These are phyloP conservation scores for Orchesella cincta DNA, from an alignment of 1,140 invertebrate species.

Conservation along the genomic window DNA sequence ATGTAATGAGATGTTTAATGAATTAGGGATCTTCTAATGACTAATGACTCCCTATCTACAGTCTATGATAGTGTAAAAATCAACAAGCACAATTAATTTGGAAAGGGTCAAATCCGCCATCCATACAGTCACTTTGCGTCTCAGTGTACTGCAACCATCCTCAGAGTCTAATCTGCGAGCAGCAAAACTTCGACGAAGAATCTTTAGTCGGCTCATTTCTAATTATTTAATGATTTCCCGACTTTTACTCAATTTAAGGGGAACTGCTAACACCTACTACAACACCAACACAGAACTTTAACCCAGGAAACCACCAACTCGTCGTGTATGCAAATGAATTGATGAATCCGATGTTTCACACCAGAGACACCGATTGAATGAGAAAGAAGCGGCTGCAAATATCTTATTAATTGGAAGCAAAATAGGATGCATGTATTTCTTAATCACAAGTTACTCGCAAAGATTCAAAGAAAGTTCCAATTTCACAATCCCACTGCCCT, in stretches of 20 bases:
- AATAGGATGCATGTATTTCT: no score
- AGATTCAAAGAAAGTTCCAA: background rate
- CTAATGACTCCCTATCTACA: background rate
- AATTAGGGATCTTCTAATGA: background rate
- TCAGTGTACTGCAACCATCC: constrained; percentile 36
- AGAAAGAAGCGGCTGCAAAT: no score
- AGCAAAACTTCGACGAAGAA: constrained; percentile 43
- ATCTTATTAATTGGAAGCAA: no score
- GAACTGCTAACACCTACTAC: no score
- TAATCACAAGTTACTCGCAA: background rate
- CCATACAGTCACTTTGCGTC: constrained; percentile 50
- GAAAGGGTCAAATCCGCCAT: constrained; percentile 39
- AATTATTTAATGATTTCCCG: no score
- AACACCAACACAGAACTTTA: no score
- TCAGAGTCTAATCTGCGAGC: constrained; percentile 45
- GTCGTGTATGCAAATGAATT: no score
- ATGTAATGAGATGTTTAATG: no score
- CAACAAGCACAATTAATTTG: constrained; percentile 32
- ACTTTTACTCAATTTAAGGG: no score
- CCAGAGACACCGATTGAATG: no score
- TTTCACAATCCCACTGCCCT: background rate
- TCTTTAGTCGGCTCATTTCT: constrained; percentile 46
- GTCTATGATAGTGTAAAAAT: background rate
- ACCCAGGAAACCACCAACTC: no score
- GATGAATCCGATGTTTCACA: no score